These are phyloP conservation scores for Drosophila ercepeae DNA, from an alignment of 1,140 invertebrate species.

Conservation along the genomic window DNA sequence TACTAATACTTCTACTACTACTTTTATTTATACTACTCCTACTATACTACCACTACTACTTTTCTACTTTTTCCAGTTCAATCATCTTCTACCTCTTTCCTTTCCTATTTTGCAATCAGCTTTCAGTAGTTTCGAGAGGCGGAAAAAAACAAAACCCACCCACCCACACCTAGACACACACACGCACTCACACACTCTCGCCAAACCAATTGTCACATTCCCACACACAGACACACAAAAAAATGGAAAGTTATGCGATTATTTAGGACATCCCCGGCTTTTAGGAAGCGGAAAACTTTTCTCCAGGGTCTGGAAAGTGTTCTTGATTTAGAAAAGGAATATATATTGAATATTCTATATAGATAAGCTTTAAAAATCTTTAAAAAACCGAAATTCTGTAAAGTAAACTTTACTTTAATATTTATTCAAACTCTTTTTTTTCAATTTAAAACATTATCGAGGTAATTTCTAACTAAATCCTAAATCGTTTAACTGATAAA, in stretches of 20 bases:
- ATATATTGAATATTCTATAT: no score
- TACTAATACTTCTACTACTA: no score
- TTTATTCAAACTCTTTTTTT: no score
- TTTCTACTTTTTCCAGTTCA: slow-evolving; percentile 1
- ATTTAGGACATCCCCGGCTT: slow-evolving; percentile 13
- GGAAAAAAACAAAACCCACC: background rate
- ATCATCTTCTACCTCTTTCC: slow-evolving; percentile 1
- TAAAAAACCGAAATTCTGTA: no score
- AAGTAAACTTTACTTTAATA: no score
- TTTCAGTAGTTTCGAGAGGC: slow-evolving; percentile 54
- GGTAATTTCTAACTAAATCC: no score
- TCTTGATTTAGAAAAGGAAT: no score
- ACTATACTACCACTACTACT: no score
- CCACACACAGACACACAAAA: slow-evolving; percentile 15
- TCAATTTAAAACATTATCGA: no score
- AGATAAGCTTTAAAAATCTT: no score
- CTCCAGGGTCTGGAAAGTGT: slow-evolving; percentile 39
- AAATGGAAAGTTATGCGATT: slow-evolving; percentile 58
- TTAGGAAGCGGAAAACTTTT: slow-evolving; percentile 14
- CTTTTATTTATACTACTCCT: no score
- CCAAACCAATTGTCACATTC: slow-evolving; percentile 52
- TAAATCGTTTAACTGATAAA: no score
- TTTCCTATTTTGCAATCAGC: slow-evolving; percentile 34
- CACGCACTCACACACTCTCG: background rate
- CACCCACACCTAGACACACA: slow-evolving; percentile 11